phyloP scores from a whole-genome alignment of 2,797 vertebrate genomes.

The Falco rusticolus region DNA sequence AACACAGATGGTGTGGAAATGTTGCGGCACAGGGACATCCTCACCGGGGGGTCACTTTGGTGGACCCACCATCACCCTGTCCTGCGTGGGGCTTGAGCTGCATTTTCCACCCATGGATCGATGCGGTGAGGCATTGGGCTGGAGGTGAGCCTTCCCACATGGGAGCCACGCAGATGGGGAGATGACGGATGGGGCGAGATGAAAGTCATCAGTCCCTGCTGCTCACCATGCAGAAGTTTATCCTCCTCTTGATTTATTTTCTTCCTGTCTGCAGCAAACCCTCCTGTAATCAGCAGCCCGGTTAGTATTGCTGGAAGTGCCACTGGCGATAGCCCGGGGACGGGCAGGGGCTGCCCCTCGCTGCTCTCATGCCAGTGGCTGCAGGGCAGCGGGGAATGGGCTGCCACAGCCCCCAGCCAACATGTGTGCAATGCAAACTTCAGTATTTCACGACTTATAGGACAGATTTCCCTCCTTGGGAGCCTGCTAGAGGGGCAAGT shows the following conservation, averaged over 20 bases:
- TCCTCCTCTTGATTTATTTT: background rate
- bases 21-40: conserved; percentile 19
- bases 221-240: background rate
- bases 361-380: background rate
- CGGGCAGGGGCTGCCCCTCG: background rate
- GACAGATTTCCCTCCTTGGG: background rate
- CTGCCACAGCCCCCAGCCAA: accelerated
- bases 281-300: background rate
- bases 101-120: accelerated
- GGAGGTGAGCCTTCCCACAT: accelerated
- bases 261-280: background rate
- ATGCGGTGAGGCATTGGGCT: accelerated
- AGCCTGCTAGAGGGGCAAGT: background rate
- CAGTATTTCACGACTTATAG: accelerated
- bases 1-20: conserved; percentile 52
- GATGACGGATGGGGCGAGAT: background rate
- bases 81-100: background rate
- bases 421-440: accelerated
- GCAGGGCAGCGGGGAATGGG: background rate
- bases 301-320: background rate
- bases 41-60: accelerated
- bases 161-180: accelerated
- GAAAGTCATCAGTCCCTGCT: background rate
- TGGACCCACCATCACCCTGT: accelerated
- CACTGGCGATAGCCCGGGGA: background rate